A percentile compares a stretch with the other conserved stretches of the same genome.
phyloP scores from a whole-genome alignment of 2,888 invertebrate species.

The Muscina levida region DNA sequence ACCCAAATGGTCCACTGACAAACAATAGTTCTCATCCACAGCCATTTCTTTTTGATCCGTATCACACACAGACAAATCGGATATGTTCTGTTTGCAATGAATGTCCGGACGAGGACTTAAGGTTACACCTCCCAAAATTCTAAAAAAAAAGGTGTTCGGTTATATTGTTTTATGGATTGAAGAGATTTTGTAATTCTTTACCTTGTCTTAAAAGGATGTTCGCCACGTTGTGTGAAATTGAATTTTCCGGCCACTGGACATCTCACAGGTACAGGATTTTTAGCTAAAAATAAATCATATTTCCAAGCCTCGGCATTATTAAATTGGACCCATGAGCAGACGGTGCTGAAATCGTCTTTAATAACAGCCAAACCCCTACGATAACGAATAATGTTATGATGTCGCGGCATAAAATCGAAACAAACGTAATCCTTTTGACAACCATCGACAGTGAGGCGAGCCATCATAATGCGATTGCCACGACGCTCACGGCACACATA shows the following conservation, averaged over 20 bases:
- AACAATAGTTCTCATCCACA: conserved; percentile 96
- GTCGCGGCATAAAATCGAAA: conserved; percentile 96
- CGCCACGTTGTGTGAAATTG: conserved; percentile 95
- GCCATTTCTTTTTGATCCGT: conserved; percentile 96
- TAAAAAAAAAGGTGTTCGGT: conserved; percentile 55
- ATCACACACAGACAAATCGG: conserved; percentile 97
- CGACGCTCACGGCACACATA: conserved; percentile 96
- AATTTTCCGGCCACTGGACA: conserved; percentile 99
- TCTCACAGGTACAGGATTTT: conserved; percentile 93
- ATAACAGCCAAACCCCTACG: conserved; percentile 93
- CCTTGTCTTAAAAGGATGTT: conserved; percentile 92
- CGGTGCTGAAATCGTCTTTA: conserved; percentile 93
- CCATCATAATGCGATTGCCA: conserved; percentile 96
- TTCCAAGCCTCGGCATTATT: conserved; percentile 91
- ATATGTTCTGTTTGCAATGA: conserved; percentile 95
- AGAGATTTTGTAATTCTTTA: conserved; percentile 51
- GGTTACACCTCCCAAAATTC: conserved; percentile 97
- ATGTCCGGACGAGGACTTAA: conserved; percentile 95
- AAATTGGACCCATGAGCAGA: conserved; percentile 97
- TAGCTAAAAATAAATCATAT: conserved; percentile 90
- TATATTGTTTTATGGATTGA: too few species aligned
- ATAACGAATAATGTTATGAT: conserved; percentile 97
- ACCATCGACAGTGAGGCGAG: conserved; percentile 96
- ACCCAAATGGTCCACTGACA: conserved; percentile 97
- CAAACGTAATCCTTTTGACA: conserved; percentile 98